Evolutionary conservation across 1,140 invertebrate species (phyloP).

Genomic region (Zaprionus capensis): DNA sequence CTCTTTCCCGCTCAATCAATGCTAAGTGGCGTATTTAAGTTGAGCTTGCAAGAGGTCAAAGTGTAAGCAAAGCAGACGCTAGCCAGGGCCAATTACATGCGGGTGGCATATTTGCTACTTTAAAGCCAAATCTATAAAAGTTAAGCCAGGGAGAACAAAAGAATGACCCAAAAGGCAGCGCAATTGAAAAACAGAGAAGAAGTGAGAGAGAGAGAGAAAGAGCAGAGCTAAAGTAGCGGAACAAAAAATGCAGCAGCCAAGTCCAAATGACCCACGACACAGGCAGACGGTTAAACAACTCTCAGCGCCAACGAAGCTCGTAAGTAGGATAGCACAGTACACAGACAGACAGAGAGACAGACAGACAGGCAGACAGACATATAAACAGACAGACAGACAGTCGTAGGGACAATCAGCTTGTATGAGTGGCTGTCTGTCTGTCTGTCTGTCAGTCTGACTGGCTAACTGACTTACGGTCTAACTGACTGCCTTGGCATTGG

Average conservation of each 20-base stretch:
- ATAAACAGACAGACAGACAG: conserved; percentile 40
- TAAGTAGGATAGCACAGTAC: conserved; percentile 60
- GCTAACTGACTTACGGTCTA: conserved; percentile 18
- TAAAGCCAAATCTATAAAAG: conserved; percentile 28
- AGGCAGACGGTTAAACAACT: conserved; percentile 53
- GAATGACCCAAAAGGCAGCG: background rate
- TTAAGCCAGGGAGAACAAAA: background rate
- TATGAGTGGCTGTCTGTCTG: conserved; percentile 6
- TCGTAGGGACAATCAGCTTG: conserved; percentile 36
- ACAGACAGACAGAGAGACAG: conserved; percentile 45
- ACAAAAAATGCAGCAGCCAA: conserved; percentile 36
- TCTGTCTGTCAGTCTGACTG: conserved; percentile 1
- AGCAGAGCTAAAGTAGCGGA: conserved; percentile 1
- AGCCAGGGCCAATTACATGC: conserved; percentile 64
- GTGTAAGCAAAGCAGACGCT: conserved; percentile 48
- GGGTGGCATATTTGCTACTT: conserved; percentile 41
- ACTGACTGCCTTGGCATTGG: conserved; percentile 36
- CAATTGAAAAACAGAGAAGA: background rate
- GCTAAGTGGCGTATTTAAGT: conserved; percentile 77
- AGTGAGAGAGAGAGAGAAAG: background rate
- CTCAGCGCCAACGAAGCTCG: conserved; percentile 40
- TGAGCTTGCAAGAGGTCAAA: conserved; percentile 51
- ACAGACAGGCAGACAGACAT: conserved; percentile 41
- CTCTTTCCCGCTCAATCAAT: conserved; percentile 21
- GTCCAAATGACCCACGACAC: conserved; percentile 65